Evolutionary conservation across 2,888 invertebrate genomes (phyloP), one percentile per base, ranked within the genome.

Genomic region (Hemithea aestivaria): DNA sequence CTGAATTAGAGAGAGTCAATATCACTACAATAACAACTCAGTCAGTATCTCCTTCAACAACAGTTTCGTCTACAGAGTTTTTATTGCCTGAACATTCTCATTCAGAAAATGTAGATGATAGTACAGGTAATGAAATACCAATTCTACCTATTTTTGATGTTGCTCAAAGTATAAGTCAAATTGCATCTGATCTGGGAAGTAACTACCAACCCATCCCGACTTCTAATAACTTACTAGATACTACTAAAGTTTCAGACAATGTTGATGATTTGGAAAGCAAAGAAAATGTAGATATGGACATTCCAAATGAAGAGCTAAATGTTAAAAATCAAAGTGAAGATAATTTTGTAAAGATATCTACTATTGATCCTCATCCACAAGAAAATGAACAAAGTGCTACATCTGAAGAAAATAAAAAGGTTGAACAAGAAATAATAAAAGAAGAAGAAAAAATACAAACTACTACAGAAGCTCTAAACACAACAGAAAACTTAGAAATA

Each of bases 101-200:
- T 7, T 32, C 56, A 16, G 40, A 58, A 29, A 35, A 48, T 20
- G 25, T 25, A 11, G 24, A 36, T 7, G 27, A 38, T 22, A 29
- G 9, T 28, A 27, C 40, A 7, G 66, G 66, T 33, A 61, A 65
- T 20, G 51, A 54, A 27, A 71, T 73, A 40, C 51, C 73, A 26
- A 48, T 59, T 8, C 43, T 73, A 28, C 77, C 73, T 7, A 43
- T 83, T 20, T 84, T 87, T 56, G 87, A 87, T 54, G 76, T 88
- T 20, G 82, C 83, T 32, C 79, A 82, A 54, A 87, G 87, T 53
- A 78, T 88, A 27, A 88, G 85, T 50, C 87, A 87, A 70, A 88
- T 88, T 51, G 84, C 87, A 34, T 84, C 84, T 1, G 87, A 87
- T 56, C 65, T 87, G 11, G 84, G 81, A 20, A 66, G 66, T 25